phyloP scores from a whole-genome alignment of 2,888 invertebrate genomes.

The Diogma glabrata region DNA sequence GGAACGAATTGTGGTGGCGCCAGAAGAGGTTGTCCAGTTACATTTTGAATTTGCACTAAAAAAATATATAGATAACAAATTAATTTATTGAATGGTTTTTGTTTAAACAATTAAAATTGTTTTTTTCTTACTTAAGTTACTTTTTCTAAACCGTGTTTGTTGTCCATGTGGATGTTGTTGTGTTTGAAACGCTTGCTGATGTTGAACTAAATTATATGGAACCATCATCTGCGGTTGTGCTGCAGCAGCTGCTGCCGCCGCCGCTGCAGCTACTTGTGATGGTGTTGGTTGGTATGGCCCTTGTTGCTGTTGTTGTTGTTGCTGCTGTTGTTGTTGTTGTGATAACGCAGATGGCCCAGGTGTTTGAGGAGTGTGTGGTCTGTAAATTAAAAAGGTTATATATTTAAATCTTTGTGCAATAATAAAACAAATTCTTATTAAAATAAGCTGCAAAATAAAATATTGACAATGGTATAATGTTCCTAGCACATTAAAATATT shows the following conservation, averaged over 20 bases:
- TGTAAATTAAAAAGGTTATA: background rate
- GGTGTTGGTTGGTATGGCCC: slow-evolving; percentile 18
- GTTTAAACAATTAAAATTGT: too few species aligned
- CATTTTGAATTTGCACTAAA: slow-evolving; percentile 39
- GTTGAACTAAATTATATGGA: slow-evolving; percentile 33
- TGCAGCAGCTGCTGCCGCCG: slow-evolving; percentile 32
- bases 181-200: slow-evolving; percentile 31
- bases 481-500: too few species aligned
- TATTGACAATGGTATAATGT: too few species aligned
- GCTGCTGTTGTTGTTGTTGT: slow-evolving; percentile 17
- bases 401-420: too few species aligned
- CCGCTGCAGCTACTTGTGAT: slow-evolving; percentile 28
- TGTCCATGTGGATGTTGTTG: slow-evolving; percentile 32
- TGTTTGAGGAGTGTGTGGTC: slow-evolving; percentile 76
- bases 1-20: slow-evolving; percentile 63
- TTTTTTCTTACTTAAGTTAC: slow-evolving; percentile 21
- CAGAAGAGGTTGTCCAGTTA: slow-evolving; percentile 72
- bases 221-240: slow-evolving; percentile 33
- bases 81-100: background rate
- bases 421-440: too few species aligned
- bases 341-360: slow-evolving; percentile 39
- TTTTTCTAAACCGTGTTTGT: slow-evolving; percentile 36
- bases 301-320: slow-evolving; percentile 18
- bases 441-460: too few species aligned
- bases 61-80: slow-evolving; percentile 1